These are phyloP conservation scores for Drosophila kanekoi DNA, from an alignment of 2,888 invertebrate species.

Conservation along the genomic window DNA sequence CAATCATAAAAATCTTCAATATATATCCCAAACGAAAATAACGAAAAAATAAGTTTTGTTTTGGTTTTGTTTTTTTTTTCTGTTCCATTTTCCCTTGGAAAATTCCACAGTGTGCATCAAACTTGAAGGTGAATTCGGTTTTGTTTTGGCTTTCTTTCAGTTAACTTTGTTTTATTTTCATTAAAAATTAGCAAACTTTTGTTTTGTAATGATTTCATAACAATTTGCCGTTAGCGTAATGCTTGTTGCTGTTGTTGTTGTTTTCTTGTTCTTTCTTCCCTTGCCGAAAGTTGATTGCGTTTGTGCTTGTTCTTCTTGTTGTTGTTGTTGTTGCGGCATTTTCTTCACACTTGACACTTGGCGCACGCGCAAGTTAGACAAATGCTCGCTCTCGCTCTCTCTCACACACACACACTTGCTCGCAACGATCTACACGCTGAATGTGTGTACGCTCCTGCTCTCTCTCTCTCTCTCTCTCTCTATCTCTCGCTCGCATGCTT, in stretches of 20 bases:
- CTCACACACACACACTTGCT: slow-evolving; percentile 1
- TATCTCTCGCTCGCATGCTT: slow-evolving; percentile 41
- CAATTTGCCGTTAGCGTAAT: slow-evolving; percentile 69
- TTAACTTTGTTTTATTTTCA: background rate
- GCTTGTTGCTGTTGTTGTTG: slow-evolving; percentile 29
- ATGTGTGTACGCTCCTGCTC: background rate
- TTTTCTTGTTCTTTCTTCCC: slow-evolving; percentile 15
- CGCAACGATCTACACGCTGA: slow-evolving; percentile 11
- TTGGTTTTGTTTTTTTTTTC: background rate
- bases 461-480: background rate
- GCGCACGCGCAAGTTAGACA: slow-evolving; percentile 50
- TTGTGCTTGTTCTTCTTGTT: slow-evolving; percentile 29
- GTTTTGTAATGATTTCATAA: slow-evolving; percentile 83
- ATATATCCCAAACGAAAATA: slow-evolving; percentile 17
- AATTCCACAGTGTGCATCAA: slow-evolving; percentile 13
- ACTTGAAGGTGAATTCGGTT: slow-evolving; percentile 18
- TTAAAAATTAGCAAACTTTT: slow-evolving; percentile 36
- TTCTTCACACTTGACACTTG: slow-evolving; percentile 41
- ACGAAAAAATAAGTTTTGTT: slow-evolving; percentile 9
- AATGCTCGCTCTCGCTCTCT: slow-evolving; percentile 19
- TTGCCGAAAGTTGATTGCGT: slow-evolving; percentile 38
- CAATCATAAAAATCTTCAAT: too few relatives aligned
- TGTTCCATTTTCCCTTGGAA: slow-evolving; percentile 5
- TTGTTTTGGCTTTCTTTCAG: background rate
- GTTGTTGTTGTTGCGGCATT: slow-evolving; percentile 33